Evolutionary conservation across 1,140 invertebrate genomes (phyloP).

Genomic region (Apis mellifera): DNA sequence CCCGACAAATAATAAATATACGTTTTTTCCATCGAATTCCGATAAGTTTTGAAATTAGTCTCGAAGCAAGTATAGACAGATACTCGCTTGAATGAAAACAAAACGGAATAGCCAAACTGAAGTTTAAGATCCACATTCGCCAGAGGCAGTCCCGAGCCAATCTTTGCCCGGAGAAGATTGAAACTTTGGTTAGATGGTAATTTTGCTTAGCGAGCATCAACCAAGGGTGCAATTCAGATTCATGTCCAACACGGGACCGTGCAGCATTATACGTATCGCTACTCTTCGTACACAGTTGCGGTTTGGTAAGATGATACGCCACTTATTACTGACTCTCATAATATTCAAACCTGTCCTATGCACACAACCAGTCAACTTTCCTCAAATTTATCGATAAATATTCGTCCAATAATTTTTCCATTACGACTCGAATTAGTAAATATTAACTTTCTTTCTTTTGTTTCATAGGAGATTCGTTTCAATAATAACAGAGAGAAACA

Average conservation of each 20-base stretch:
- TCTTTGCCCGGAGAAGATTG: conserved; percentile 69
- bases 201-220: conserved; percentile 61
- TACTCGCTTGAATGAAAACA: neutral
- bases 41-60: neutral
- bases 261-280: conserved; percentile 45
- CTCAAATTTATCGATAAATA: too few species aligned
- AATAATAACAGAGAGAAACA: too few species aligned
- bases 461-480: too few species aligned
- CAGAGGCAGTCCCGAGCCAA: conserved; percentile 39
- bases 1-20: too few species aligned
- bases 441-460: too few species aligned
- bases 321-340: conserved; percentile 54
- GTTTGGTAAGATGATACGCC: conserved; percentile 38
- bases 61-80: neutral
- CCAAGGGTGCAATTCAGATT: conserved; percentile 67
- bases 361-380: neutral
- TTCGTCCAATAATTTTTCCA: too few species aligned
- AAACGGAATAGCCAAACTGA: neutral
- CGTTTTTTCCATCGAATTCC: neutral
- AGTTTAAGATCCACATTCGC: neutral
- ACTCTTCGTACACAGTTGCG: conserved; percentile 37
- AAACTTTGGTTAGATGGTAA: conserved; percentile 73
- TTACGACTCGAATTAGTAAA: too few species aligned
- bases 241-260: conserved; percentile 68
- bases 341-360: conserved; percentile 58